Evolutionary conservation across 2,797 vertebrate genomes (phyloP).

Genomic region (Schizopygopsis pylzovi): DNA sequence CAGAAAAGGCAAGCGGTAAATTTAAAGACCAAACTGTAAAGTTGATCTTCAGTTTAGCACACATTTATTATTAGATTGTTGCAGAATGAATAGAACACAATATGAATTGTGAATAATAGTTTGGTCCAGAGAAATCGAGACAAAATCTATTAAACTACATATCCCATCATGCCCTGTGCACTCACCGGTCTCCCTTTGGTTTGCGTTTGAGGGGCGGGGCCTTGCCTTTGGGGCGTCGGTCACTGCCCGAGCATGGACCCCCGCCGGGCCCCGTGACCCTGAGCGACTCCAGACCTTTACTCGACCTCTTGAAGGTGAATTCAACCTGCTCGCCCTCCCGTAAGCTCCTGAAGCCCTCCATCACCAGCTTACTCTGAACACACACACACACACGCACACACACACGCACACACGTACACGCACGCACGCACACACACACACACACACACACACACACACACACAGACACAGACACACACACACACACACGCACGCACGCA

Average conservation of each 20-base stretch:
- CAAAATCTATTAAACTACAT: slow-evolving; percentile 24
- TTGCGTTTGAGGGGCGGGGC: slow-evolving; percentile 89
- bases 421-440: too few species aligned
- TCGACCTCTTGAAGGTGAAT: slow-evolving; percentile 97
- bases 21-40: background rate
- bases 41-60: background rate
- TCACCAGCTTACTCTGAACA: slow-evolving; percentile 94
- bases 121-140: background rate
- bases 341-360: slow-evolving; percentile 98
- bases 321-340: slow-evolving; percentile 96
- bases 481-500: too few species aligned
- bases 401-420: too few species aligned
- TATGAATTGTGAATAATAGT: background rate
- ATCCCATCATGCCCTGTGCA: slow-evolving; percentile 29
- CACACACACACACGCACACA: slow-evolving; percentile 53
- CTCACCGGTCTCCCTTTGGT: slow-evolving; percentile 95
- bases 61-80: background rate
- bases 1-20: background rate
- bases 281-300: slow-evolving; percentile 93
- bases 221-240: slow-evolving; percentile 93
- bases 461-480: background rate
- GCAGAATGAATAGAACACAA: background rate
- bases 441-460: too few species aligned
- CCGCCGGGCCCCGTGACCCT: slow-evolving; percentile 92
- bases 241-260: slow-evolving; percentile 91